Conservation (phyloP, 2,797 vertebrate genomes). For the Neopelma chrysocephalum region DNA sequence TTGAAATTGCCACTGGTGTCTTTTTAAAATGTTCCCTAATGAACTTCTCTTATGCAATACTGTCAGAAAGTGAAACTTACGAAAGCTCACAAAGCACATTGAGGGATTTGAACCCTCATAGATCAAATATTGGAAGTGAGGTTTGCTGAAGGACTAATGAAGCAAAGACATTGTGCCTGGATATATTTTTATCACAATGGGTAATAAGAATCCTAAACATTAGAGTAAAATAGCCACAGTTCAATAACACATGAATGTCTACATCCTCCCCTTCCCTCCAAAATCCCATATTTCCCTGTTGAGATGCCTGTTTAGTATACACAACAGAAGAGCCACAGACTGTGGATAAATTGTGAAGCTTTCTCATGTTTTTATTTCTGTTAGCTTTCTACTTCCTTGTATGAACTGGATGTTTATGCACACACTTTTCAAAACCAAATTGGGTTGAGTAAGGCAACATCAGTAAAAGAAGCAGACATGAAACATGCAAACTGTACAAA, state of each 20-base stretch:
- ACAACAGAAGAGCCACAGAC: neutral
- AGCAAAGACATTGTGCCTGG: neutral
- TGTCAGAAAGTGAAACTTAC: neutral
- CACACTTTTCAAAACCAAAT: neutral
- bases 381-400: neutral
- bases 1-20: neutral
- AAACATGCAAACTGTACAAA: neutral
- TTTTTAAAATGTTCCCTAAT: neutral
- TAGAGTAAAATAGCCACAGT: neutral
- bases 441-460: neutral
- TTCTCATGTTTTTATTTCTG: neutral
- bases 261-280: neutral
- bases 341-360: neutral
- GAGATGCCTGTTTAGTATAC: neutral
- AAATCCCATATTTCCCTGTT: neutral
- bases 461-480: neutral
- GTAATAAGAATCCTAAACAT: neutral
- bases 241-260: neutral
- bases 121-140: neutral
- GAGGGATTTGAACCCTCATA: neutral
- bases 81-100: neutral
- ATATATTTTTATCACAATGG: neutral
- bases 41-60: neutral
- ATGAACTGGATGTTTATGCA: neutral
- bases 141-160: neutral